Base-by-base conservation (phyloP, 1,140 invertebrate species). In the Xylocopa sonorina region DNA sequence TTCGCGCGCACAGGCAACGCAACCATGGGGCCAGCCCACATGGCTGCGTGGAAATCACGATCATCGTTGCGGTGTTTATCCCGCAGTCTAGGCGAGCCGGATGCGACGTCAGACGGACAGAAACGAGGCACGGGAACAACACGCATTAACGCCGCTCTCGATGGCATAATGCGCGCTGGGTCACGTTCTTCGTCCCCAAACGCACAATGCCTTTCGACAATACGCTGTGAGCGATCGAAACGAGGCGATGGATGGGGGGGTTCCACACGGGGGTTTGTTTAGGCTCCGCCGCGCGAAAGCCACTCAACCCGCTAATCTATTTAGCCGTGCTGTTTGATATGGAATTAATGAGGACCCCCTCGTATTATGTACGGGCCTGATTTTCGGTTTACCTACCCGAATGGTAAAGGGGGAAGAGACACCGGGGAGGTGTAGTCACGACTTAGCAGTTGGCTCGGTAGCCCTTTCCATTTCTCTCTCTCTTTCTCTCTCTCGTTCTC, bases 291-390 rank as follows among this genome's bases (percentile, higher is more conserved):
- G 80, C 83, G 86, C 88, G 84, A 89, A 91, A 91, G 88, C 87
- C 90, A 92, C 90, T 91, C 90, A 90, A 91, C 89, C 89, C 88
- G 88, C 90, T 93, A 93, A 93, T 93, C 92, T 92, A 92, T 92
- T 92, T 92, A 92, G 89, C 89, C 89, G 87, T 90, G 88, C 86
- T 92, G 91, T 92, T 92, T 92, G 91, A 93, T 93, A 92, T 92
- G 89, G 92, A 93, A 93, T 93, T 93, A 93, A 93, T 93, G 90
- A 92, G 90, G 76, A 64, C 75, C 79, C 78, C 60, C 63, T 67
- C 50, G 83, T 77, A 85, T 89, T 90, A 89, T 87, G 88, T 87
- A 81, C 72, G 84, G 50, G 50, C 73, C 68, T 68, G 63, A 86
- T 83, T 86, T 78, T 86, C 81, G 76, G 73, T 83, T 86, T 80